Conservation (phyloP, 2,797 vertebrate species). For the Dallia pectoralis region DNA sequence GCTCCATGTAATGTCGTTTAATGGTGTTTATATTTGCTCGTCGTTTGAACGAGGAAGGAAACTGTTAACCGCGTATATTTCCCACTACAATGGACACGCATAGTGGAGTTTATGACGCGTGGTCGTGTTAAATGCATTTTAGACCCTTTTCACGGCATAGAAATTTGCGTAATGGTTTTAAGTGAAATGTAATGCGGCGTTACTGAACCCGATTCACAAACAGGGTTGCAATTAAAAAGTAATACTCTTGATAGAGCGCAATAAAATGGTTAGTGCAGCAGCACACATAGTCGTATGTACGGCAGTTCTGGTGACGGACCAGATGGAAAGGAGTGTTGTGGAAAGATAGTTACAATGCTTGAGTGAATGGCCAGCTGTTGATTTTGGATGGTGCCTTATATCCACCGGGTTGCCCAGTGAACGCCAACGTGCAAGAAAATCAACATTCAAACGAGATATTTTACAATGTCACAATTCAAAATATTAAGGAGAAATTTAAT, state of each 20-base stretch:
- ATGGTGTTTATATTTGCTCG: conserved; percentile 80
- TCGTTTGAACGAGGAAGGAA: conserved; percentile 75
- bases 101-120: conserved; percentile 73
- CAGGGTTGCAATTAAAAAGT: conserved; percentile 43
- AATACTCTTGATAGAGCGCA: conserved; percentile 36
- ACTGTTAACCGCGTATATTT: conserved; percentile 67
- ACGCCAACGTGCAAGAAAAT: background rate
- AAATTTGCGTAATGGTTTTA: conserved; percentile 56
- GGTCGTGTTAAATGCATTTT: conserved; percentile 60
- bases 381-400: background rate
- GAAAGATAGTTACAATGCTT: conserved; percentile 12
- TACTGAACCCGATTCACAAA: conserved; percentile 37
- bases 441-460: background rate
- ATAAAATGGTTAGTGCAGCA: conserved; percentile 47
- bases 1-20: conserved; percentile 59
- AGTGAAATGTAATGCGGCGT: conserved; percentile 47
- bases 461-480: background rate
- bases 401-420: background rate
- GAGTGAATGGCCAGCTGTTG: conserved; percentile 48
- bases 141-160: conserved; percentile 47
- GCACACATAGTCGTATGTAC: conserved; percentile 27
- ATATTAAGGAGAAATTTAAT: background rate
- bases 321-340: conserved; percentile 2
- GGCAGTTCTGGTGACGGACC: conserved; percentile 17
- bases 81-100: conserved; percentile 48